Evolutionary conservation across 2,888 invertebrate species (phyloP), one percentile per base, ranked within the genome.

Genomic region (Acanthosoma haemorrhoidale): DNA sequence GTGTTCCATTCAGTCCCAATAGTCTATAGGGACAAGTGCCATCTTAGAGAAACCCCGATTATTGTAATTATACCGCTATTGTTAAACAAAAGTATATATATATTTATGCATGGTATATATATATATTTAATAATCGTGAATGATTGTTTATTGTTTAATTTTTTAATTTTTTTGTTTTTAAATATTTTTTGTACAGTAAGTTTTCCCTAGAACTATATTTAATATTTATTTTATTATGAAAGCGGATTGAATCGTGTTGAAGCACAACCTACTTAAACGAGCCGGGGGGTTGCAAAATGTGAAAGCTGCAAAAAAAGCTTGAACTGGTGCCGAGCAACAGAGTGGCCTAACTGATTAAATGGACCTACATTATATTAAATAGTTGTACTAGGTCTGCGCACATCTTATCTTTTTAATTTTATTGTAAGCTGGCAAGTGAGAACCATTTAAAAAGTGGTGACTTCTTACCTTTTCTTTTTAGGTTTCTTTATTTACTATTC

Each of bases 1-100:
- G 31, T 67, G 32, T 32, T 31, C 51, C 39, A 57, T 57, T 51
- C 31, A 25, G 67, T 57, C 67, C 43, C 57, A 18, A 36, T 18
- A 51, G n/a, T 67, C 34, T 67, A 3, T 34, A 57, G 67, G 67
- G 57, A 67, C 43, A 67, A 67, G 67, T 67, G 67, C 67, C 67
- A 67, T 67, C 57, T 59, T 68, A 68, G 58, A 68, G 34, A 68
- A 59, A 68, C 67, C 67, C 67, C 67, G 59, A 59, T 36, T 59
- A 43, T 32, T 29, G 21, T 25, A 58, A 68, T 15, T 57, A 13
- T 18, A 67, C 36, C 67, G 57, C 67, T 15, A 57, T 67, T 57
- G 16, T 67, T 51, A 32, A 43, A 67, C 67, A 18, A 67, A 6
- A 34, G 1, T 61, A 63, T 63, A 63, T 60, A 32, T 63, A 63